A percentile compares a stretch with the other conserved stretches of the same genome.
Evolutionary conservation across 64 coral and sea anemone genomes (phyloP).

Genomic region (Platygyra sinensis): DNA sequence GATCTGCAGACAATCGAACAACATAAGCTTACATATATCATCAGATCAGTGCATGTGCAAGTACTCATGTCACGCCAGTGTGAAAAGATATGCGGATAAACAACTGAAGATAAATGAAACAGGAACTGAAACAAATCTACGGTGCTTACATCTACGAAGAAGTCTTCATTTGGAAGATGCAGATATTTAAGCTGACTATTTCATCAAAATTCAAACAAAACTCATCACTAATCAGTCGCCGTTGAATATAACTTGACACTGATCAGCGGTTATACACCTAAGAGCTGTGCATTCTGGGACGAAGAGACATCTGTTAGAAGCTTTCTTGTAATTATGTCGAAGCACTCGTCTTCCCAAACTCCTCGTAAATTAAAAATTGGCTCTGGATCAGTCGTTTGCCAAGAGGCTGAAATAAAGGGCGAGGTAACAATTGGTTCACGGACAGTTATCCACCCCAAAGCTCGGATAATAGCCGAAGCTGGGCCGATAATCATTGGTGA

Average conservation of each 20-base stretch:
- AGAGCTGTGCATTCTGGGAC: background rate
- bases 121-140: background rate
- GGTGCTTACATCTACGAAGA: background rate
- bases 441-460: constrained; percentile 97
- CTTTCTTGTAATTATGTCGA: constrained; percentile 51
- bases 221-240: background rate
- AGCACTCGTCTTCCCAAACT: constrained; percentile 48
- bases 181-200: background rate
- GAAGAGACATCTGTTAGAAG: constrained; percentile 34
- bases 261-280: background rate
- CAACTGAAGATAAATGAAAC: background rate
- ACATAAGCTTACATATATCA: background rate
- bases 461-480: constrained; percentile 91
- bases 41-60: background rate
- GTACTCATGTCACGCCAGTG: background rate
- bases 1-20: background rate
- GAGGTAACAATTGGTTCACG: constrained; percentile 93
- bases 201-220: background rate
- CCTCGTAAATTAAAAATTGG: constrained; percentile 96
- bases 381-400: constrained; percentile 90
- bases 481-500: constrained; percentile 94
- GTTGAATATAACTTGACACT: no score
- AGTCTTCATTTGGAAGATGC: background rate
- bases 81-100: background rate
- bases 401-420: constrained; percentile 98